These are phyloP conservation scores for Apomyelois bistriatella DNA, from an alignment of 2,888 invertebrate genomes.

Conservation along the genomic window DNA sequence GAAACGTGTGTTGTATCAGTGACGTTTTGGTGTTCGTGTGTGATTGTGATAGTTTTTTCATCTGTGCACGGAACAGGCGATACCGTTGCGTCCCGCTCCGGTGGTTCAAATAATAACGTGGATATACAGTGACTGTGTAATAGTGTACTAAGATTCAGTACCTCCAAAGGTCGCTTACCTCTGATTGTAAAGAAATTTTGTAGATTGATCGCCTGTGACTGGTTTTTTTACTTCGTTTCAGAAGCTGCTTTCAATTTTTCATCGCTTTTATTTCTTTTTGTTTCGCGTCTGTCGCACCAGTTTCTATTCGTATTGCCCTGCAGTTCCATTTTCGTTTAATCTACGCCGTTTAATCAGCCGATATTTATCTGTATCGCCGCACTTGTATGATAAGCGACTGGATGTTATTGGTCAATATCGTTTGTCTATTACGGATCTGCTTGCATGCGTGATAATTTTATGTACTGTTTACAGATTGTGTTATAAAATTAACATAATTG, in stretches of 20 bases:
- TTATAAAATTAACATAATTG: conserved; percentile 8
- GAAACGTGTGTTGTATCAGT: conserved; percentile 34
- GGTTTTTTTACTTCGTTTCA: conserved; percentile 13
- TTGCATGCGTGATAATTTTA: conserved; percentile 3
- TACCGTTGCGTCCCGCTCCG: conserved; percentile 73
- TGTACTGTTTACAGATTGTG: conserved; percentile 10
- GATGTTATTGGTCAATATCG: conserved; percentile 2
- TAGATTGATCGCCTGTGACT: conserved; percentile 20
- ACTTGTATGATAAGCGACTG: conserved; percentile 8
- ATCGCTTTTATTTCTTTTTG: conserved; percentile 12
- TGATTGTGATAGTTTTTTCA: conserved; percentile 29
- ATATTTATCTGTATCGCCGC: conserved; percentile 3
- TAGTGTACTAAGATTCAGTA: conserved; percentile 70
- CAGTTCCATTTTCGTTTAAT: conserved; percentile 8
- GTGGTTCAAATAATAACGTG: conserved; percentile 70
- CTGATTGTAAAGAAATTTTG: conserved; percentile 47
- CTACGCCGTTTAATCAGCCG: neutral
- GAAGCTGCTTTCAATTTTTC: neutral
- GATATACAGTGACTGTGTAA: conserved; percentile 65
- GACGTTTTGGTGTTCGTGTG: conserved; percentile 41
- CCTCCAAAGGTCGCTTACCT: conserved; percentile 75
- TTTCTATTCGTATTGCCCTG: conserved; percentile 18
- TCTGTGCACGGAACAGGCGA: conserved; percentile 43
- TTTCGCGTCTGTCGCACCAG: conserved; percentile 15
- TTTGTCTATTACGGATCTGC: neutral